phyloP scores from a whole-genome alignment of 2,797 vertebrate species.

The Muscicapa striata region DNA sequence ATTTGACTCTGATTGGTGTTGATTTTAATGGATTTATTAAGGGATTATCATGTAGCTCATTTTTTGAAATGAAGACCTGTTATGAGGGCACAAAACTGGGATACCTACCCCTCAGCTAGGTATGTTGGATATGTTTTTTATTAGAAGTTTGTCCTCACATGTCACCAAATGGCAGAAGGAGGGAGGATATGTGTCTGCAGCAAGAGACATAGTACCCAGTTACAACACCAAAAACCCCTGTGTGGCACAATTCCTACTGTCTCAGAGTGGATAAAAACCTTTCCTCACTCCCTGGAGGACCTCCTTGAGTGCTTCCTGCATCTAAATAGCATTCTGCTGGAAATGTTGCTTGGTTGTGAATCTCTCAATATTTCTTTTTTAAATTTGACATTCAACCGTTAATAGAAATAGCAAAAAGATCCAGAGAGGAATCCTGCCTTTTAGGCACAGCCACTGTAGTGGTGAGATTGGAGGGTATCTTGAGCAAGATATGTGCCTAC shows the following conservation, averaged over 20 bases:
- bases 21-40: background rate
- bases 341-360: background rate
- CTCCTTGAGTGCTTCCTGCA: background rate
- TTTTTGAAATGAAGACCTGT: background rate
- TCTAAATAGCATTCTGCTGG: background rate
- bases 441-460: background rate
- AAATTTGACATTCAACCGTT: background rate
- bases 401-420: background rate
- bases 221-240: background rate
- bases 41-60: background rate
- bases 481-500: background rate
- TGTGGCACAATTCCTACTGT: background rate
- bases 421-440: background rate
- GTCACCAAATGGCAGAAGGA: background rate
- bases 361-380: background rate
- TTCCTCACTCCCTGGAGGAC: background rate
- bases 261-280: background rate
- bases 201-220: background rate
- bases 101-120: background rate
- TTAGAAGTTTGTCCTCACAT: background rate
- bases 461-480: background rate
- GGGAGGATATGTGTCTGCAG: background rate
- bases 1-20: background rate
- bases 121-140: background rate
- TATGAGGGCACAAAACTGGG: background rate